Percentiles rank a stretch among this genome's conserved stretches.
phyloP scores from a whole-genome alignment of 2,797 vertebrate genomes.

The Pelodytes ibericus region DNA sequence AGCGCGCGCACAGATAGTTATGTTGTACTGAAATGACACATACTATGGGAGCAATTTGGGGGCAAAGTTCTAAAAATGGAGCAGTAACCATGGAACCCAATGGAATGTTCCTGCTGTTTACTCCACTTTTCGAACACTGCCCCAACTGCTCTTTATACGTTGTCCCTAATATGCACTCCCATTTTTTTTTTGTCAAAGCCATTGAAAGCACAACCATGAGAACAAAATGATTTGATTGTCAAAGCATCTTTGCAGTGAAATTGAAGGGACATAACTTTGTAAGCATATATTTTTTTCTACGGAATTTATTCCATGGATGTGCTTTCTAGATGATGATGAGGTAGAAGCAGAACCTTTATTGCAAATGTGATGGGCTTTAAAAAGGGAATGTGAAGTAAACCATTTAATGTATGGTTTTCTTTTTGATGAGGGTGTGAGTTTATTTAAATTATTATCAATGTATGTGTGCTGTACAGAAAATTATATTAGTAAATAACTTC shows the following conservation, averaged over 20 bases:
- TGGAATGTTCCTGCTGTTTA: too few relatives aligned
- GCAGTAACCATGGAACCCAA: too few relatives aligned
- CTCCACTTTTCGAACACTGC: too few relatives aligned
- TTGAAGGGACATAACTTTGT: conserved; percentile 67
- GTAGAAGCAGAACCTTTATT: conserved; percentile 78
- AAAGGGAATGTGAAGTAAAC: conserved; percentile 57
- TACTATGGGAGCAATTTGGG: too few relatives aligned
- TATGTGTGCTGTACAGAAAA: conserved; percentile 47
- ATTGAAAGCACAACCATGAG: conserved; percentile 40
- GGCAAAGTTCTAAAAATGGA: too few relatives aligned
- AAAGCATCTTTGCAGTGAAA: conserved; percentile 82
- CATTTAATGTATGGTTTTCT: conserved; percentile 58
- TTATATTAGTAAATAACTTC: conserved; percentile 53
- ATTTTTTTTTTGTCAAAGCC: conserved; percentile 4
- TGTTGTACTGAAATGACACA: conserved; percentile 32
- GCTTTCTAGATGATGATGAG: conserved; percentile 80
- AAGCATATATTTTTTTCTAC: conserved; percentile 61
- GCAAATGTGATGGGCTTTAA: conserved; percentile 60
- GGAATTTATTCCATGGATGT: conserved; percentile 70
- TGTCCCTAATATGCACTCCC: neutral
- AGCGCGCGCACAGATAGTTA: conserved; percentile 6
- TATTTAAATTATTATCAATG: conserved; percentile 34
- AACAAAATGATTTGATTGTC: conserved; percentile 83
- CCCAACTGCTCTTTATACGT: too few relatives aligned
- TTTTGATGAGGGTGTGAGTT: conserved; percentile 13